These are phyloP conservation scores for Labeo calbasu DNA, from an alignment of 2,797 vertebrate species.

Conservation along the genomic window DNA sequence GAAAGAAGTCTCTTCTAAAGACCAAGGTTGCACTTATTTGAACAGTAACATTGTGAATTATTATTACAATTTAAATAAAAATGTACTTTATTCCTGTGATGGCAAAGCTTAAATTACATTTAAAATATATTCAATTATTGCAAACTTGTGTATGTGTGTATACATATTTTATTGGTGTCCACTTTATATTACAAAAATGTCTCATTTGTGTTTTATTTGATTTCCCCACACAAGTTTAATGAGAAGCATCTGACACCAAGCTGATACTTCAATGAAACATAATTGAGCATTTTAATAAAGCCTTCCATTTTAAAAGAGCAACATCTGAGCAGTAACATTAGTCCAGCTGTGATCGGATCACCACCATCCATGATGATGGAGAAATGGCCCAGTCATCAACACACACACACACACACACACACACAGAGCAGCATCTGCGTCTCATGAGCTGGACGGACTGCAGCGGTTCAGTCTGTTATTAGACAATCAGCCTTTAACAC, in stretches of 20 bases:
- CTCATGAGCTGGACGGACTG: constrained; percentile 30
- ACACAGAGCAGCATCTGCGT: constrained; percentile 36
- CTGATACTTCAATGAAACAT: neutral
- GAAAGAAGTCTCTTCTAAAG: no score
- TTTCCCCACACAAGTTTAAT: neutral
- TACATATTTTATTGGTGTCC: no score
- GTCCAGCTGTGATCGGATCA: neutral
- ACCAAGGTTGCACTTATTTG: no score
- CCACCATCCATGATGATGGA: neutral
- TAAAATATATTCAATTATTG: no score
- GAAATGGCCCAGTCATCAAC: constrained; percentile 30
- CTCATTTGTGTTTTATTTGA: neutral
- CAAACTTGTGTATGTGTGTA: no score
- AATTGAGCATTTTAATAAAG: neutral
- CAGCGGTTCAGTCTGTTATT: constrained; percentile 32
- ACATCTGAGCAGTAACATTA: neutral
- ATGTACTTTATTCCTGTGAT: no score
- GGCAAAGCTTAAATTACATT: no score
- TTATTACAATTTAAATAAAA: no score
- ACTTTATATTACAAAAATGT: no score
- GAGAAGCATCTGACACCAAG: neutral
- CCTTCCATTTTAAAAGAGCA: neutral
- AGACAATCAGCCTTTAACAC: constrained; percentile 30
- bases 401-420: constrained; percentile 26
- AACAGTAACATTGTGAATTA: no score